A percentile compares a stretch with the other conserved stretches of the same genome.
Conservation (phyloP, 1,140 invertebrate genomes). For the Macrosteles quadrilineatus region DNA sequence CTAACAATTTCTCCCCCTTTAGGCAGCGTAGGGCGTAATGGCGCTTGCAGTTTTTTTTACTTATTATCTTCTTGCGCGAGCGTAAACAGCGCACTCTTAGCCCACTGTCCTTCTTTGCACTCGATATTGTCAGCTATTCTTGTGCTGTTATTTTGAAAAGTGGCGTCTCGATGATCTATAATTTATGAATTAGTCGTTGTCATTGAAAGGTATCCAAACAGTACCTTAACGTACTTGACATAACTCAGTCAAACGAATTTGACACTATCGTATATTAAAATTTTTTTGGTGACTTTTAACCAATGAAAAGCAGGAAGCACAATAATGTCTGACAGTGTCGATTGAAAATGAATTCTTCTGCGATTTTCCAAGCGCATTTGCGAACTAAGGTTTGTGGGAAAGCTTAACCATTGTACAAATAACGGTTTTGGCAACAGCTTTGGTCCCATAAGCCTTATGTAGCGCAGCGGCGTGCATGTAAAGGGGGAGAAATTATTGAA, state of each 20-base stretch:
- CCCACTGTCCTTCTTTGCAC: conserved; percentile 2
- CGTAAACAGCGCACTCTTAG: not conserved
- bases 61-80: not conserved
- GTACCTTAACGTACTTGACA: too few relatives aligned
- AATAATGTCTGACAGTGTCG: conserved; percentile 3
- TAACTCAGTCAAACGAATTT: too few relatives aligned
- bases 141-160: too few relatives aligned
- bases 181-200: too few relatives aligned
- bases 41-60: not conserved
- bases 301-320: too few relatives aligned
- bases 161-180: too few relatives aligned
- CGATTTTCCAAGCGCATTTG: not conserved
- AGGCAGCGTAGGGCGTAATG: not conserved
- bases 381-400: not conserved
- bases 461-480: conserved; percentile 3
- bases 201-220: too few relatives aligned
- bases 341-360: conserved; percentile 7
- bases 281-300: too few relatives aligned
- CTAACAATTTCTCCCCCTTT: conserved; percentile 23
- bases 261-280: too few relatives aligned
- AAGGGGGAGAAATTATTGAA: conserved; percentile 12
- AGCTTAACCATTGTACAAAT: not conserved
- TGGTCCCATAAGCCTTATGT: conserved; percentile 51
- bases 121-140: conserved; percentile 3
- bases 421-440: conserved; percentile 46